Evolutionary conservation across 23 tunicate species (phyloP), one percentile per base, ranked within the genome.

Genomic region (Trididemnum miniatum): DNA sequence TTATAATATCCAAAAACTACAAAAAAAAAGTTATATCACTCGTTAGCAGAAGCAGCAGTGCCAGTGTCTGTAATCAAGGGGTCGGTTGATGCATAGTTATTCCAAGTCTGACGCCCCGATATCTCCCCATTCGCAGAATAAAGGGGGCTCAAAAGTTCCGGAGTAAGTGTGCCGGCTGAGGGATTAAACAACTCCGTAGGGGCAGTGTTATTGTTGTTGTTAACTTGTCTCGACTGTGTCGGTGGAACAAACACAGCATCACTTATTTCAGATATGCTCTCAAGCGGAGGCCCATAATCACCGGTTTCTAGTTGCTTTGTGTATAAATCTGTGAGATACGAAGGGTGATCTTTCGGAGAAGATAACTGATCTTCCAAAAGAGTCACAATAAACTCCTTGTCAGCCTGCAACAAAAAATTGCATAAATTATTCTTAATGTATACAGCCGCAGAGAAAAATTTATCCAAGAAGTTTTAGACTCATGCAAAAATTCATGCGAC

Each of bases 331-430:
- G 65, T 5, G 23, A 54, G 20, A 31, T 77, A 54, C 37, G 67
- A 3, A 2, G 25, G 66, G 67, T n/a, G 66, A 38, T 77, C 82
- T 54, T 77, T 77, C 3, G 66, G 66, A 5, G 66, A 51, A 24
- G 82, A 77, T 35, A 54, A 59, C 34, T 71, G 78, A 24, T 71
- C 76, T 20, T 82, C 86, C 30, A 82, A 51, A 25, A 82, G 49
- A 31, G 32, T 30, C 1, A 51, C 79, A 34, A 82, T 23, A 24
- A 38, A 82, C 31, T 82, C 86, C 34, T 51, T 71, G 27, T 82
- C 86, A 1, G 25, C 79, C 86, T 82, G 86, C 3, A 62, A 3
- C n/a, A 62, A 62, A 62, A 62, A 26, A 3, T 62, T 24, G n/a
- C 9, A 44, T 9, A 44, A 12, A 32, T 33, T 15, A 28, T 69